Conservation (phyloP, 2,888 invertebrate species). For the Atherix ibis region DNA sequence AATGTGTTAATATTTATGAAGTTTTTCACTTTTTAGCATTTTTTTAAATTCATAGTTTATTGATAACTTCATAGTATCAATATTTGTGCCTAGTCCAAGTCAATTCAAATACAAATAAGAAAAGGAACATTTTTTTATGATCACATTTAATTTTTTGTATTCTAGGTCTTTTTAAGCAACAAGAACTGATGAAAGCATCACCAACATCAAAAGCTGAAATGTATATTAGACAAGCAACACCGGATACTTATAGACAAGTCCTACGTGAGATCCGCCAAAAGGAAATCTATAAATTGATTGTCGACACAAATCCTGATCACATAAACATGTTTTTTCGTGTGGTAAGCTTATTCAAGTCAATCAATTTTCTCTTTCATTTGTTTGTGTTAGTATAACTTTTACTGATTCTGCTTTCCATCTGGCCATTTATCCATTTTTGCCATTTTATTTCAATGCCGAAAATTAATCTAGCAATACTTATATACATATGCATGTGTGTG, state of each 20-base stretch:
- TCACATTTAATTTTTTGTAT: too few species aligned
- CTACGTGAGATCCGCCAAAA: conserved; percentile 58
- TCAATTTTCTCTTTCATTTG: conserved; percentile 5
- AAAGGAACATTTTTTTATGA: too few species aligned
- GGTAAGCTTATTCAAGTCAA: conserved; percentile 40
- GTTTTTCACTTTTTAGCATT: neutral
- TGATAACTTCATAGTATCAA: neutral
- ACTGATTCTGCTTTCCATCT: too few species aligned
- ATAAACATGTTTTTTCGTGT: conserved; percentile 73
- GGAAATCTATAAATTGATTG: conserved; percentile 71
- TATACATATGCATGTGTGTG: too few species aligned
- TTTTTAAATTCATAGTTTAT: neutral
- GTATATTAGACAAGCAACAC: conserved; percentile 61
- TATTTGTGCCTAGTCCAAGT: too few species aligned
- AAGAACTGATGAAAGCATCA: conserved; percentile 63
- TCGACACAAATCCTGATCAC: conserved; percentile 71
- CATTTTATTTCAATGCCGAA: too few species aligned
- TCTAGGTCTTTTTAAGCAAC: conserved; percentile 72
- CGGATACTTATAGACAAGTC: conserved; percentile 48
- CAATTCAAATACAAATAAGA: too few species aligned
- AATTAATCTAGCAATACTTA: too few species aligned
- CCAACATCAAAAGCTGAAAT: conserved; percentile 50
- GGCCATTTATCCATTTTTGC: too few species aligned
- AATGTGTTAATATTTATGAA: neutral
- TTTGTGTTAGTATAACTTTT: too few species aligned